A percentile compares a stretch with the other conserved stretches of the same genome.
Evolutionary conservation across 2,888 invertebrate species (phyloP).

Genomic region (Erebia ligea): DNA sequence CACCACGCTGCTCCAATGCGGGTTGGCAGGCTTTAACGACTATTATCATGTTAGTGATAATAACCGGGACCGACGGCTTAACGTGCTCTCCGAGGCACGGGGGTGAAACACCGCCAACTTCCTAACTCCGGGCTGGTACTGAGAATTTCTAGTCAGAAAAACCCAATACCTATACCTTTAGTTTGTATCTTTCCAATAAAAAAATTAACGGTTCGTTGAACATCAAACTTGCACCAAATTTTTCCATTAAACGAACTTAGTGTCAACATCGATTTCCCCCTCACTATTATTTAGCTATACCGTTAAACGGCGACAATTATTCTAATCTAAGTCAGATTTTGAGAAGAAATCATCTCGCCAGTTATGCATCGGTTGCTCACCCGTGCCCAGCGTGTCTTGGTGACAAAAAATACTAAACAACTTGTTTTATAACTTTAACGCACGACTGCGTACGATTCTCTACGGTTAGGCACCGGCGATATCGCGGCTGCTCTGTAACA

Average conservation of each 20-base stretch:
- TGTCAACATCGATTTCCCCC: conserved; percentile 30
- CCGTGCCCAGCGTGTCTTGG: conserved; percentile 39
- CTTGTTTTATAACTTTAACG: conserved; percentile 58
- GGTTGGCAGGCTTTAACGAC: no score
- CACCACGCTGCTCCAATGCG: no score
- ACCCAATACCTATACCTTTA: no score
- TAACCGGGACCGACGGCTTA: no score
- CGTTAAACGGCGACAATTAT: conserved; percentile 38
- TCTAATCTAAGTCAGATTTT: conserved; percentile 35
- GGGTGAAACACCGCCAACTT: no score
- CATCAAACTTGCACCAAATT: background rate
- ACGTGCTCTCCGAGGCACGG: no score
- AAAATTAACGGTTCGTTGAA: background rate
- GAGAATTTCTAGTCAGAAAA: no score
- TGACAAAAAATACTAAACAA: conserved; percentile 53
- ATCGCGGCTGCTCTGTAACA: conserved; percentile 22
- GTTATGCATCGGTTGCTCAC: conserved; percentile 36
- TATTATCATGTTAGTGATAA: no score
- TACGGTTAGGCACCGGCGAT: conserved; percentile 45
- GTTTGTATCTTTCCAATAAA: background rate
- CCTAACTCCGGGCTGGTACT: no score
- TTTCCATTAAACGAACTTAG: conserved; percentile 23
- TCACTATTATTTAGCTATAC: conserved; percentile 14
- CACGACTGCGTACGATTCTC: conserved; percentile 59
- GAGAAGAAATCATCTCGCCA: conserved; percentile 17